Conservation (phyloP, 2,797 vertebrate genomes). For the Enteromius treurensis region DNA sequence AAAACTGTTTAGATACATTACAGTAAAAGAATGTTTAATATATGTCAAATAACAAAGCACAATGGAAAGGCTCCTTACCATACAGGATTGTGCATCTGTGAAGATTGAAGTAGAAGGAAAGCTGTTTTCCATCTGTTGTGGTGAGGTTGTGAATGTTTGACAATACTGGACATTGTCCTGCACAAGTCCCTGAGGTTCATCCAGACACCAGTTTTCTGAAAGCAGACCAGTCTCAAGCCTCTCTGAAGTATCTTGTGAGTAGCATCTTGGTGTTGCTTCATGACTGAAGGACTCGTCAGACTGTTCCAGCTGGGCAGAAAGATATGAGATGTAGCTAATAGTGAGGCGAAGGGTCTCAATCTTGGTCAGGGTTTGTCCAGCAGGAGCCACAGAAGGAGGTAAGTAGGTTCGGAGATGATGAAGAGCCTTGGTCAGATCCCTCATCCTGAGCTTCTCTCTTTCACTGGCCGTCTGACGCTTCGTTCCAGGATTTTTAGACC, state of each 20-base stretch:
- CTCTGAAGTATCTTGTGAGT: conserved; percentile 61
- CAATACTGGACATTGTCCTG: conserved; percentile 37
- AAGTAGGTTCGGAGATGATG: conserved; percentile 74
- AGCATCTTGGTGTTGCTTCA: not conserved
- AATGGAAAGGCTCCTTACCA: conserved; percentile 23
- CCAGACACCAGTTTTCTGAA: conserved; percentile 32
- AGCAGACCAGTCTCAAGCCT: conserved; percentile 51
- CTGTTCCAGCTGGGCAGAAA: conserved; percentile 76
- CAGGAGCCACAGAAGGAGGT: conserved; percentile 70
- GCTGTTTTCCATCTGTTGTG: conserved; percentile 39
- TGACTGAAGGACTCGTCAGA: conserved; percentile 45
- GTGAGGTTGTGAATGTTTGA: conserved; percentile 3
- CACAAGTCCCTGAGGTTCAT: not conserved
- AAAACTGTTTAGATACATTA: not conserved
- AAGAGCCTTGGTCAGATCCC: conserved; percentile 76
- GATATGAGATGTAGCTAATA: conserved; percentile 77
- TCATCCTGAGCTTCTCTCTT: conserved; percentile 81
- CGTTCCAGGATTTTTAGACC: conserved; percentile 53
- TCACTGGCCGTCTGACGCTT: conserved; percentile 77
- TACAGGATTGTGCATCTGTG: conserved; percentile 15
- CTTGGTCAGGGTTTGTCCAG: conserved; percentile 76
- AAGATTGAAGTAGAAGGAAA: not conserved
- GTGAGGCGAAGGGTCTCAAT: conserved; percentile 78
- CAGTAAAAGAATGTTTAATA: not conserved
- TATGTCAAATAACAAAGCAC: too few relatives aligned